Percentiles rank a stretch among this genome's conserved stretches.
These are phyloP conservation scores for Morelia viridis DNA, from an alignment of 2,797 vertebrate species.

Conservation along the genomic window DNA sequence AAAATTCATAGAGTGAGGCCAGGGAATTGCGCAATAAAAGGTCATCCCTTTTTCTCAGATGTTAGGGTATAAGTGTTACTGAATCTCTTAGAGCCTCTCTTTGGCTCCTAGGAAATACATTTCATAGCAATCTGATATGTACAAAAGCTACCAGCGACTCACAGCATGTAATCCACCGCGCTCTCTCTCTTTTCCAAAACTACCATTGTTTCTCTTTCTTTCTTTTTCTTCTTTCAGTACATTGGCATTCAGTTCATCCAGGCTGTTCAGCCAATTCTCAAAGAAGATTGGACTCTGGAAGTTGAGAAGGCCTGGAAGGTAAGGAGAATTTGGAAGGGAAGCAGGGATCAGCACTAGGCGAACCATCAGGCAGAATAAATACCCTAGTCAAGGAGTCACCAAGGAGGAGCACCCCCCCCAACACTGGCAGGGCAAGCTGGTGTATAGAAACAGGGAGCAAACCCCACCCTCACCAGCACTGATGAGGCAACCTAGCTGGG, in stretches of 20 bases:
- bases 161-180: too few relatives aligned
- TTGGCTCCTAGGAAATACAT: too few relatives aligned
- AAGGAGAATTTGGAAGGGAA: neutral
- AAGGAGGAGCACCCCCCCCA: neutral
- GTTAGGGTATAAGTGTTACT: neutral
- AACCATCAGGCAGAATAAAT: neutral
- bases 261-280: constrained; percentile 54
- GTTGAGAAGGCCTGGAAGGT: constrained; percentile 62
- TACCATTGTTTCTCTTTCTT: neutral
- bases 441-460: neutral
- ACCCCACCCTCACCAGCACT: neutral
- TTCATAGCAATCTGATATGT: neutral
- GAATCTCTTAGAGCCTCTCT: neutral
- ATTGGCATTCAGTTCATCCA: constrained; percentile 56
- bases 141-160: neutral
- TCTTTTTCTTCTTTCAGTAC: constrained; percentile 27
- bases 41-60: neutral
- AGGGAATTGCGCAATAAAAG: neutral
- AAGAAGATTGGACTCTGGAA: constrained; percentile 54
- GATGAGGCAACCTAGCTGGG: neutral
- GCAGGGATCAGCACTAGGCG: neutral
- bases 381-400: neutral
- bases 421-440: neutral
- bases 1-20: neutral
- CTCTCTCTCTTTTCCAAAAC: neutral